Conservation (phyloP, 2,888 invertebrate genomes). For the Nematopogon swammerdamellus region DNA sequence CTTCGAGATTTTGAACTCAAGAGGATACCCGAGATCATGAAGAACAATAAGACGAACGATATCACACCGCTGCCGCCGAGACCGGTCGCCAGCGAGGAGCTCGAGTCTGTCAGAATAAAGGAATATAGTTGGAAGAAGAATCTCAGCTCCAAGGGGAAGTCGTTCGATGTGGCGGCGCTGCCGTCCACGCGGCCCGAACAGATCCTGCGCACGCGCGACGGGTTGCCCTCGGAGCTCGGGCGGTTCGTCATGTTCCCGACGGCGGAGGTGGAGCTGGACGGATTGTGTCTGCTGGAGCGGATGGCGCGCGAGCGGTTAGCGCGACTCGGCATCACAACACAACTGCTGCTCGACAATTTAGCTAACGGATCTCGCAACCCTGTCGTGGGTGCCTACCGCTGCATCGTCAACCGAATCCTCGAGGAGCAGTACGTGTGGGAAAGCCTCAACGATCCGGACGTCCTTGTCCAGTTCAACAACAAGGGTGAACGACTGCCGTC, state of each 20-base stretch:
- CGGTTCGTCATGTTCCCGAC: conserved; percentile 38
- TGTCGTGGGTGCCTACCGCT: conserved; percentile 68
- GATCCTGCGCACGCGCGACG: conserved; percentile 11
- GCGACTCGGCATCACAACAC: conserved; percentile 57
- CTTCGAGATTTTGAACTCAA: too few species aligned
- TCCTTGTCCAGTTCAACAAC: background rate
- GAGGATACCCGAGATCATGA: background rate
- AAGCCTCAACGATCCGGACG: conserved; percentile 10
- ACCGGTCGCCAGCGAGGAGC: conserved; percentile 15
- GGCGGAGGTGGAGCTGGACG: conserved; percentile 25
- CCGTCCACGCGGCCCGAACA: conserved; percentile 18
- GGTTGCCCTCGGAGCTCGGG: conserved; percentile 30
- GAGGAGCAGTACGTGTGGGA: conserved; percentile 13
- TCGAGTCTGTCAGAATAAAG: too few species aligned
- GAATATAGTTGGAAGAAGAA: background rate
- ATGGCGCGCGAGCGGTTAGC: conserved; percentile 50
- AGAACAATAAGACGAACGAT: conserved; percentile 10
- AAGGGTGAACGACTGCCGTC: background rate
- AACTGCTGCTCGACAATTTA: conserved; percentile 52
- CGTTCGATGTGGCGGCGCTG: conserved; percentile 22
- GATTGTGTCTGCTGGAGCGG: conserved; percentile 35
- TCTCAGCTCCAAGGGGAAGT: conserved; percentile 7
- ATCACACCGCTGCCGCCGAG: conserved; percentile 16
- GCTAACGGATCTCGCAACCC: conserved; percentile 60
- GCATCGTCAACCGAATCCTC: conserved; percentile 56